These are phyloP conservation scores for Acleris sparsana DNA, from an alignment of 2,888 invertebrate species.

Conservation along the genomic window DNA sequence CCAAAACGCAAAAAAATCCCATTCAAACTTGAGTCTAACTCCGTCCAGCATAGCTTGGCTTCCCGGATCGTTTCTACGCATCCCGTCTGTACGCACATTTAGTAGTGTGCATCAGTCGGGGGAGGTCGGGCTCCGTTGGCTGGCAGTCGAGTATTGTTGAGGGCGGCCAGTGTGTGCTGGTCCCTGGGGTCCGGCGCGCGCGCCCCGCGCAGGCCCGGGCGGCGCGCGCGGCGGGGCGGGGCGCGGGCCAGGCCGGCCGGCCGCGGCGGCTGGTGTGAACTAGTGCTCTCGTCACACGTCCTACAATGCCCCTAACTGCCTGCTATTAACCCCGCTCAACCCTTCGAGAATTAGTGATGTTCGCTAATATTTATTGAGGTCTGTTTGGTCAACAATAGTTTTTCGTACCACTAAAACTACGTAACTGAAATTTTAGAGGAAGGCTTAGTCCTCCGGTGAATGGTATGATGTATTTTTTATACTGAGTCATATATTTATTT, in stretches of 20 bases:
- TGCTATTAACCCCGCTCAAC: constrained; percentile 78
- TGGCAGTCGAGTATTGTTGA: constrained; percentile 39
- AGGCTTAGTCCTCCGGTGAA: too few relatives aligned
- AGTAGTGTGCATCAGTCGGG: constrained; percentile 42
- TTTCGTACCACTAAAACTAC: background rate
- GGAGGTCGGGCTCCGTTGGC: constrained; percentile 56
- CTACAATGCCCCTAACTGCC: constrained; percentile 82
- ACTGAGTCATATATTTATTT: too few relatives aligned
- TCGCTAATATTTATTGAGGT: constrained; percentile 10
- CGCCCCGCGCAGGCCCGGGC: constrained; percentile 18
- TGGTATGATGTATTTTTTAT: too few relatives aligned
- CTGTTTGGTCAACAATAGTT: background rate
- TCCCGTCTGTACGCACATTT: constrained; percentile 22
- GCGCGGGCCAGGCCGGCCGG: constrained; percentile 44
- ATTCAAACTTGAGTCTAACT: constrained; percentile 28
- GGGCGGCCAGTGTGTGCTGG: constrained; percentile 49
- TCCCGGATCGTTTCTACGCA: constrained; percentile 15
- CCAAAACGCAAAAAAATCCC: constrained; percentile 32
- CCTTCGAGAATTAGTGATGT: constrained; percentile 62
- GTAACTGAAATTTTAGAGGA: too few relatives aligned
- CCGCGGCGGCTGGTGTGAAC: constrained; percentile 57
- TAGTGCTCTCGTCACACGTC: constrained; percentile 80
- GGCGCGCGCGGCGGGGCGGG: constrained; percentile 38
- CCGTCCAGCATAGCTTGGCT: constrained; percentile 5
- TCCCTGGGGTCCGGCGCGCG: constrained; percentile 38